Percentiles rank a stretch among this genome's conserved stretches.
Evolutionary conservation across 2,888 invertebrate genomes (phyloP).

Genomic region (Acleris laterana): DNA sequence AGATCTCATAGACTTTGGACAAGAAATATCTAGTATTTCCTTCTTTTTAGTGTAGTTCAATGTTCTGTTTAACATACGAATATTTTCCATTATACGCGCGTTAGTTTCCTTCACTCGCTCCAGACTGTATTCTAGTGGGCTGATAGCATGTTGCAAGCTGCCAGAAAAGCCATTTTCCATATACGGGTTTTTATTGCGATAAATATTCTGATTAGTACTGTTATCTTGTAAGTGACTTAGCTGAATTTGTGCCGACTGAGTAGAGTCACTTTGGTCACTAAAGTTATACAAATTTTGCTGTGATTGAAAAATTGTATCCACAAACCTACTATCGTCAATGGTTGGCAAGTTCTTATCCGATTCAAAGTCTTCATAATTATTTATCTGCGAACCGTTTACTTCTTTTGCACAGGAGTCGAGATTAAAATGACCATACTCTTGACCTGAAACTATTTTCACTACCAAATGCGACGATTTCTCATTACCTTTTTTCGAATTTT

Average conservation of each 20-base stretch:
- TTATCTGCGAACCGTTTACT: constrained; percentile 42
- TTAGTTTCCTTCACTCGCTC: constrained; percentile 79
- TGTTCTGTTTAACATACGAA: constrained; percentile 74
- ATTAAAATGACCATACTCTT: constrained; percentile 60
- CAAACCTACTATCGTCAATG: constrained; percentile 4
- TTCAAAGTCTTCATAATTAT: constrained; percentile 11
- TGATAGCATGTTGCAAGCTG: constrained; percentile 42
- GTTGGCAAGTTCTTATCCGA: background rate
- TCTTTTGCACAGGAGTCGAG: constrained; percentile 67
- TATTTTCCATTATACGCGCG: constrained; percentile 78
- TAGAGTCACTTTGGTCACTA: constrained; percentile 12
- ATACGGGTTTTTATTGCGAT: constrained; percentile 19
- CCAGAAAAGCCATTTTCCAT: constrained; percentile 7
- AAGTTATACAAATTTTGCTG: background rate
- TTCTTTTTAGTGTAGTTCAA: constrained; percentile 76
- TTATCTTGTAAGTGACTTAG: constrained; percentile 3
- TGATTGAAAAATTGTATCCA: background rate
- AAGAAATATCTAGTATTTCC: constrained; percentile 66
- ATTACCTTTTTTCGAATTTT: constrained; percentile 55
- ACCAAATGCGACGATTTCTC: constrained; percentile 67
- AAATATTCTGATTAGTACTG: constrained; percentile 1
- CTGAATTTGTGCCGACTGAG: constrained; percentile 7
- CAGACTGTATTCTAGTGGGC: constrained; percentile 71
- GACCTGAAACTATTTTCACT: constrained; percentile 68
- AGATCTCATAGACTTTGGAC: constrained; percentile 64